A percentile compares a stretch with the other conserved stretches of the same genome.
phyloP scores from a whole-genome alignment of 2,888 invertebrate species.

The Desoria tigrina region DNA sequence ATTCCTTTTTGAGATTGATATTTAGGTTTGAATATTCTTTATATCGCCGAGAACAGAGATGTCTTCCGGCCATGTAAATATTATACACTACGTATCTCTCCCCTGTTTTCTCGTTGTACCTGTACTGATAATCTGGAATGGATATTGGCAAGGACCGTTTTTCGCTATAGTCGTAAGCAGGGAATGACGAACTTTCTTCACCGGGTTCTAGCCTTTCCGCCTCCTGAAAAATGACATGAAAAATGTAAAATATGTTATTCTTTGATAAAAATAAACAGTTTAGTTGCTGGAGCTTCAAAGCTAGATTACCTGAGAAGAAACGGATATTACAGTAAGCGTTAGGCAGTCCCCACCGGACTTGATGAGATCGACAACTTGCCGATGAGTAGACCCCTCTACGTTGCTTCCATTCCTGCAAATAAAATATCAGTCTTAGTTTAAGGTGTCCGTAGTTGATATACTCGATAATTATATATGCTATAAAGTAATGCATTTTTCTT shows the following conservation, averaged over 20 bases:
- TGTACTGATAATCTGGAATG: conserved; percentile 90
- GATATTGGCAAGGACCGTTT: conserved; percentile 75
- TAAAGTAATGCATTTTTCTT: no score
- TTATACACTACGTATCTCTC: conserved; percentile 93
- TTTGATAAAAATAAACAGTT: no score
- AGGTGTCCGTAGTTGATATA: no score
- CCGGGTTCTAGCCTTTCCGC: conserved; percentile 80
- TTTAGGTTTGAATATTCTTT: conserved; percentile 92
- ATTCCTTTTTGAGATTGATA: conserved; percentile 85
- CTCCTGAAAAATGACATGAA: no score
- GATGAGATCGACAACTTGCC: conserved; percentile 98
- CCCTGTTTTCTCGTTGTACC: conserved; percentile 72
- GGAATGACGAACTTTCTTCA: conserved; percentile 78
- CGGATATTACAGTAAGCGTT: conserved; percentile 93
- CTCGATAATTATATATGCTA: no score
- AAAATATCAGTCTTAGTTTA: no score
- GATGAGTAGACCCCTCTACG: conserved; percentile 99
- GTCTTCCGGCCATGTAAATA: conserved; percentile 98
- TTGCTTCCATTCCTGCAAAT: conserved; percentile 83
- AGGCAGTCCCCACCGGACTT: conserved; percentile 98
- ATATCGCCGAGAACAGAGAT: conserved; percentile 93
- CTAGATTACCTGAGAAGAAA: conserved; percentile 75
- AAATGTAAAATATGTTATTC: background rate
- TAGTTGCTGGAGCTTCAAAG: no score
- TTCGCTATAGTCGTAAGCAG: conserved; percentile 88